These are phyloP conservation scores for Sebastes itinus DNA, from an alignment of 2,797 vertebrate species.

Conservation along the genomic window DNA sequence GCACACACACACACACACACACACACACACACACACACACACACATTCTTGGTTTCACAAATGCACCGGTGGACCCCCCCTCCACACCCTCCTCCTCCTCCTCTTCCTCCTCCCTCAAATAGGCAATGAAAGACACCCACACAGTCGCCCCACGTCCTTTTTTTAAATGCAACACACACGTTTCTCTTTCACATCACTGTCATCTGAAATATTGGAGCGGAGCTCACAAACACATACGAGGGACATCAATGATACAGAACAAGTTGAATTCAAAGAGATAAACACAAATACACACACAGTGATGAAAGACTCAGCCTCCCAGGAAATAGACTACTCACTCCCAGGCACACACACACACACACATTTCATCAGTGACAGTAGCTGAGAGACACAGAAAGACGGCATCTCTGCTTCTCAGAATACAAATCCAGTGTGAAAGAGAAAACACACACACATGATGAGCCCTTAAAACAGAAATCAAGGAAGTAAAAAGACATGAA, in stretches of 20 bases:
- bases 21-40: background rate
- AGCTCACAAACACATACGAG: constrained; percentile 43
- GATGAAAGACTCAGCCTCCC: constrained; percentile 58
- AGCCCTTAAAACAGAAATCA: constrained; percentile 47
- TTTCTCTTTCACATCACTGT: constrained; percentile 48
- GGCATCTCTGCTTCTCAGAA: constrained; percentile 30
- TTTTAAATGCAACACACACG: constrained; percentile 32
- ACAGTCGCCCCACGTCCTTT: constrained; percentile 20
- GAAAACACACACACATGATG: constrained; percentile 31
- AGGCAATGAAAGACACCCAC: constrained; percentile 46
- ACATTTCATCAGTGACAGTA: constrained; percentile 49
- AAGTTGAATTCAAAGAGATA: constrained; percentile 61
- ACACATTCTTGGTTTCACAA: constrained; percentile 23
- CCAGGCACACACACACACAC: constrained; percentile 25
- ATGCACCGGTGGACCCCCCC: constrained; percentile 15
- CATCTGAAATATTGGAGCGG: constrained; percentile 60
- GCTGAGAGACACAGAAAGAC: constrained; percentile 32
- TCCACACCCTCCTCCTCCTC: background rate
- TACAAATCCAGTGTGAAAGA: constrained; percentile 52
- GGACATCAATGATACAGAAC: constrained; percentile 50
- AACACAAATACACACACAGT: constrained; percentile 52
- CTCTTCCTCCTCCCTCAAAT: constrained; percentile 3
- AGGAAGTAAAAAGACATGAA: constrained; percentile 56
- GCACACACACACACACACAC: background rate
- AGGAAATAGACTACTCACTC: constrained; percentile 38